Conservation (phyloP, 2,797 vertebrate species). For the Hyperoplus immaculatus region DNA sequence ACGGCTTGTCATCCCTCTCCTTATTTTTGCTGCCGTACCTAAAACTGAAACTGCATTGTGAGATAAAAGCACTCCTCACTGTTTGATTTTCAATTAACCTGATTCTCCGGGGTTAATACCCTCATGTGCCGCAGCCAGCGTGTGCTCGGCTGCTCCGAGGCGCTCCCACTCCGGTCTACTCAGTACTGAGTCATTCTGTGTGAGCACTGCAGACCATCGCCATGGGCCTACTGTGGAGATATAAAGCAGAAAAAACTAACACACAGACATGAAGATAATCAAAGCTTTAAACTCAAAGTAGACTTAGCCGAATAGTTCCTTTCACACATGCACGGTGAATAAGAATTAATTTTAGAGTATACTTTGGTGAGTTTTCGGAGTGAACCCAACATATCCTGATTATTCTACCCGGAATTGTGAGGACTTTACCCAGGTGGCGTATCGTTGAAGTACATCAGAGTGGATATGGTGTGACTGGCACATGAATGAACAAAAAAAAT, state of each 20-base stretch:
- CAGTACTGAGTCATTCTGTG: constrained; percentile 60
- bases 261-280: constrained; percentile 6
- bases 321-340: neutral
- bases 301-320: neutral
- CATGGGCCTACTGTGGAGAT: neutral
- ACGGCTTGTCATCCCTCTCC: neutral
- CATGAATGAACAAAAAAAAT: neutral
- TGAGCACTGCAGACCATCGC: constrained; percentile 29
- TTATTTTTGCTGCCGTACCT: constrained; percentile 14
- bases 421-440: too few relatives aligned
- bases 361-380: too few relatives aligned
- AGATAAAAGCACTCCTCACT: constrained; percentile 53
- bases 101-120: constrained; percentile 60
- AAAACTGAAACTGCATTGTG: constrained; percentile 30
- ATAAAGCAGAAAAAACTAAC: constrained; percentile 1
- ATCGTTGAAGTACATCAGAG: neutral
- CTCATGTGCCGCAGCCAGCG: constrained; percentile 19
- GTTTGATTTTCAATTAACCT: constrained; percentile 74
- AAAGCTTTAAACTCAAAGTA: neutral
- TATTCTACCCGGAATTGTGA: too few relatives aligned
- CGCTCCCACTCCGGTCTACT: constrained; percentile 28
- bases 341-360: too few relatives aligned
- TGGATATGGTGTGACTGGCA: neutral
- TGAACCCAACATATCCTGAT: too few relatives aligned
- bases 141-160: constrained; percentile 3